Percentiles rank a stretch among this genome's conserved stretches.
Evolutionary conservation across 1,140 invertebrate genomes (phyloP).

Genomic region (Conus ventricosus): DNA sequence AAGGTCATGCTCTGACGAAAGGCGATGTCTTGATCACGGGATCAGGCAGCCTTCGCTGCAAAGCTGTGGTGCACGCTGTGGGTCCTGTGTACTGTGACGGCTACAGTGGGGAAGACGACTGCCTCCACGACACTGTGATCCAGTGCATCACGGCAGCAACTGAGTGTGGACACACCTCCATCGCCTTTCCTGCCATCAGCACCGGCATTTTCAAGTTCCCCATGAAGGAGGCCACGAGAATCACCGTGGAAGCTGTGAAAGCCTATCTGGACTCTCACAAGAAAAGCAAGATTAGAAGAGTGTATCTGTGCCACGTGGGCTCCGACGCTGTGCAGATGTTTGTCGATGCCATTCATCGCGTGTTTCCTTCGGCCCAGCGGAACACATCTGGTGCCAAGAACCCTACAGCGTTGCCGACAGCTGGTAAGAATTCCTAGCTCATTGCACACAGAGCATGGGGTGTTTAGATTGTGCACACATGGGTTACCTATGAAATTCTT

Average conservation of each 20-base stretch:
- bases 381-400: no score
- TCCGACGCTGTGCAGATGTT: background rate
- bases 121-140: conserved; percentile 1
- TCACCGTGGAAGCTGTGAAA: conserved; percentile 42
- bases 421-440: no score
- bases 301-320: background rate
- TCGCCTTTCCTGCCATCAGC: conserved; percentile 46
- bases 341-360: background rate
- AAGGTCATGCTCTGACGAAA: background rate
- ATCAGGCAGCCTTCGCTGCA: conserved; percentile 46
- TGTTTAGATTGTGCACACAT: no score
- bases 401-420: no score
- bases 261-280: conserved; percentile 34
- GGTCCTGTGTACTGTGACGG: conserved; percentile 49
- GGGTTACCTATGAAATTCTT: no score
- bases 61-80: conserved; percentile 49
- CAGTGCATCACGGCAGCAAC: conserved; percentile 3
- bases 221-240: conserved; percentile 29
- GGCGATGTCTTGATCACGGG: conserved; percentile 17
- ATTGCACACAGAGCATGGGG: no score
- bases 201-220: conserved; percentile 54
- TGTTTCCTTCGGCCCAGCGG: background rate
- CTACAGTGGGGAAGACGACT: conserved; percentile 1
- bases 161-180: background rate
- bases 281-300: background rate